Base-by-base conservation (phyloP, 23 tunicate genomes). In the Ascidia mentula region DNA sequence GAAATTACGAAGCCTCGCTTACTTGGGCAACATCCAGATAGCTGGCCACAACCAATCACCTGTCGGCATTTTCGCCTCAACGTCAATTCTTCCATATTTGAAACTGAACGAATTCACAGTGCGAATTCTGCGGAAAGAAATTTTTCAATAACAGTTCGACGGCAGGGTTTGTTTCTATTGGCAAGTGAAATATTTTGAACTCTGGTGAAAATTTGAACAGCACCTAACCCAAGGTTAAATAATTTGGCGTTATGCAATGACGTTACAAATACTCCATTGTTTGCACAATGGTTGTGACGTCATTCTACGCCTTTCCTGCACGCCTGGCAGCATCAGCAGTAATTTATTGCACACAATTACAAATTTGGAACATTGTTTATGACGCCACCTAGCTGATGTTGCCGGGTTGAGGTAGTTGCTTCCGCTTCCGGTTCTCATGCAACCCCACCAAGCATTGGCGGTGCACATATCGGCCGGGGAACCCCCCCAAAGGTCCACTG, bases 31-130 rank as follows among this genome's bases (percentile, higher is more conserved):
- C 75, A 90, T 38, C 96, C 96, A 90, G 36, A 90, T 86, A 35
- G 96, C 96, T 37, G 96, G 96, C 96, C 96, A 90, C 18, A 90
- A 32, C 96, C 96, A 90, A 77, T 90, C 96, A 9, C 96, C 96
- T 76, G 71, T 71, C n/a, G 96, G 96, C 84, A 90, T 80, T 82
- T 90, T 85, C 9, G 96, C 96, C 74, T 81, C 82, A 45, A 90
- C 73, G 34, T 85, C 90, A 26, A 90, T 46, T 40, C 88, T 74
- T 12, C 90, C 96, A 38, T 90, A 90, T 72, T 80, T 84, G 60
- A 87, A 88, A 0, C 88, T 32, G 69, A 82, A 92, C 36, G 96
- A 85, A 34, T 86, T 60, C 38, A 82, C 96, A 6, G 91, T 80
- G 46, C 96, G 87, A 37, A 90, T 81, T 72, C 94, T 89, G 75